phyloP scores from a whole-genome alignment of 2,888 invertebrate species.

The Melikaiella ostensackeni region DNA sequence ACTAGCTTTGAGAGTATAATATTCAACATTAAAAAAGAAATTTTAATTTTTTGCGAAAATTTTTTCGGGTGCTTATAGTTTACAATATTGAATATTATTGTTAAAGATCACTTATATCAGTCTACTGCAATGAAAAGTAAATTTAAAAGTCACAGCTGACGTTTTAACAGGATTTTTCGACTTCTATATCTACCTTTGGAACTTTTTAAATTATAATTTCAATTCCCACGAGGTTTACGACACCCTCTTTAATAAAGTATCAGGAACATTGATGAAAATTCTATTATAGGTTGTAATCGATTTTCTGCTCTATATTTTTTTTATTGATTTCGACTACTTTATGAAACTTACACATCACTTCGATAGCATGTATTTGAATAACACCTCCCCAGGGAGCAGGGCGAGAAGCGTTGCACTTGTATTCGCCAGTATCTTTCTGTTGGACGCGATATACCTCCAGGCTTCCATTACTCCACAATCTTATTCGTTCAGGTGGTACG shows the following conservation, averaged over 20 bases:
- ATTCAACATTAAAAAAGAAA: too few relatives aligned
- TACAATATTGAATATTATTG: too few relatives aligned
- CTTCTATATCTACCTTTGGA: too few relatives aligned
- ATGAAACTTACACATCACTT: slow-evolving; percentile 85
- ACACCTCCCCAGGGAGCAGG: slow-evolving; percentile 84
- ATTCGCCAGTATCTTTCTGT: slow-evolving; percentile 82
- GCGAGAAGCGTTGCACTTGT: slow-evolving; percentile 83
- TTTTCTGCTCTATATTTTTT: background rate
- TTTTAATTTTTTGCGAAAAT: too few relatives aligned
- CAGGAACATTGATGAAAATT: background rate
- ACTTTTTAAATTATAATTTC: background rate
- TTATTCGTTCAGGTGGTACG: slow-evolving; percentile 78
- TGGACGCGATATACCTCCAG: slow-evolving; percentile 81
- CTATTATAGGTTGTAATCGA: background rate
- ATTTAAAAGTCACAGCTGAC: too few relatives aligned
- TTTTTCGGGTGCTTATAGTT: too few relatives aligned
- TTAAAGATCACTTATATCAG: too few relatives aligned
- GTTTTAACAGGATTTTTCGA: too few relatives aligned
- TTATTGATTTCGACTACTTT: background rate
- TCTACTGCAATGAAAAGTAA: too few relatives aligned
- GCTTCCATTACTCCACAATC: slow-evolving; percentile 85
- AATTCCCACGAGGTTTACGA: background rate
- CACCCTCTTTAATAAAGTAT: background rate
- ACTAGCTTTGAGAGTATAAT: too few relatives aligned
- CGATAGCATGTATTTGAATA: slow-evolving; percentile 86